Evolutionary conservation across 2,113 vertebrate species (phyloP), one percentile per base, ranked within the genome.

Genomic region (Triplophysa tibetana): DNA sequence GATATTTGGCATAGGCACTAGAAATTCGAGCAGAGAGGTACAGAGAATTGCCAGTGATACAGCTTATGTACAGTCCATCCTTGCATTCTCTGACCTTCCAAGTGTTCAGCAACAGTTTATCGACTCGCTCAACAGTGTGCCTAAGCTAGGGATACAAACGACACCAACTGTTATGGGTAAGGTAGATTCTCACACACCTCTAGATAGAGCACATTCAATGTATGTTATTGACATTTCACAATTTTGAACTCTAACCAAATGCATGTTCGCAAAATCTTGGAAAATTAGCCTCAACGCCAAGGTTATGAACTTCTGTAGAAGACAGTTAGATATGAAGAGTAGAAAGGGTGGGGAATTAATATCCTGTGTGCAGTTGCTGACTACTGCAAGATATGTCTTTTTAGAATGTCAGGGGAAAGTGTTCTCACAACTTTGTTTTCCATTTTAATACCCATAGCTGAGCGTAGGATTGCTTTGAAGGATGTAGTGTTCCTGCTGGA

Each of bases 1-100:
- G 73, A 88, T 98, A 8, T 98, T 96, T 0, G 94, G 95, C 0
- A 91, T 99, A 0, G 97, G 96, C 0, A 90, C 74, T 11, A 70
- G 45, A 19, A 64, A 87, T 63, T 24, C 98, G 0, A 93, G 93
- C 1, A 97, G 95, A 0, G 93, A 95, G 70, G 84, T 87, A 43
- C 24, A 62, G 65, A 76, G 72, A 69, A 81, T 76, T 76, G 64
- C 56, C 16, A 70, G 4, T 69, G 66, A 62, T 21, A 43, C 66
- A 13, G n/a, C 29, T 1, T 81, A 76, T 64, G 45, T 58, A 56
- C 74, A 70, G 29, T 64, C 80, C 10, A 14, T 81, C 62, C 62
- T 67, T 65, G 60, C 77, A 10, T 75, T 77, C 66, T 70, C 74
- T 64, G 80, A 81, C 11, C 58, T 81, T 63, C 73, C 45, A 26